Evolutionary conservation across 2,797 vertebrate genomes (phyloP), one percentile per base, ranked within the genome.

Genomic region (Gallirallus australis): DNA sequence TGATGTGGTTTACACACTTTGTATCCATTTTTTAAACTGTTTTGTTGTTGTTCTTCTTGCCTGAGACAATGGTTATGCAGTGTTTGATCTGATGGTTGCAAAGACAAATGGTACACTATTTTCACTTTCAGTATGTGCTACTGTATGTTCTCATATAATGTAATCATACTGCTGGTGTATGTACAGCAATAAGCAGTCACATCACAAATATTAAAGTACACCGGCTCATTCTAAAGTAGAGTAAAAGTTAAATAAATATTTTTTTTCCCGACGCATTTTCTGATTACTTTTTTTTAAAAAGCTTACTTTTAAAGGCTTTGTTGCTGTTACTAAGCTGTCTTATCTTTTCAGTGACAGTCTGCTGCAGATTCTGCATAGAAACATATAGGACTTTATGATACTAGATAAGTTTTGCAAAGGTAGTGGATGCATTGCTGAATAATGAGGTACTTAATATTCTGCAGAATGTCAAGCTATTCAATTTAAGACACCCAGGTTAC

Each of bases 381-480:
- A 71, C 19, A 33, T 37, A 27, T 15, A 59, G 31, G 45, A 50
- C 30, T 86, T 86, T 39, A 39, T 61, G 66, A 35, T 48, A 48
- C 5, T 86, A 27, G 28, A 57, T 89, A 19, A 7, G 2, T 93
- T 94, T 96, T 50, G n/a, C 37, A 78, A 75, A 94, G 52, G 65
- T 72, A 78, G 11, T 87, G 30, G 37, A 68, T 59, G 25, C 18
- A 42, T 10, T 75, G 45, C 8, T 80, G 57, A 85, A 87, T 85
- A 89, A 89, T 89, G 72, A 92, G 70, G 30, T 56, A 77, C 40
- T 93, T 93, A 82, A 73, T 89, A 93, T 83, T 89, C 79, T 87
- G 13, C 13, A 48, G 65, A 81, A 91, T 66, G 79, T 65, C 79
- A 92, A 78, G 33, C n/a, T 68, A 91, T 92, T 90, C 18, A 50